phyloP scores from a whole-genome alignment of 2,888 invertebrate species.

The Cyaniris semiargus region DNA sequence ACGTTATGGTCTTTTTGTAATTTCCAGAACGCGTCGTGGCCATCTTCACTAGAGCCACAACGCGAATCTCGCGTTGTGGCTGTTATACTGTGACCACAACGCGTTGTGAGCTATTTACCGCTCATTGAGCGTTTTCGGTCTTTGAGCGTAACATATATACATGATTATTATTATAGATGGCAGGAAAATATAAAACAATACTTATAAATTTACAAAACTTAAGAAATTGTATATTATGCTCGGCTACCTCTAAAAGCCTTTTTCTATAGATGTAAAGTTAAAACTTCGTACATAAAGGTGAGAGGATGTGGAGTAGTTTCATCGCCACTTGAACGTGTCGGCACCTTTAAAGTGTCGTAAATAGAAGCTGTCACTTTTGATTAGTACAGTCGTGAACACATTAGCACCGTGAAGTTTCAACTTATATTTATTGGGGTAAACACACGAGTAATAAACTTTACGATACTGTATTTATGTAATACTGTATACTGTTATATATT shows the following conservation, averaged over 20 bases:
- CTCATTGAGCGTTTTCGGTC: too few species aligned
- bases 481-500: neutral
- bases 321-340: neutral
- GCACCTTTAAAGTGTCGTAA: conserved; percentile 33
- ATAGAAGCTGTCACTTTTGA: conserved; percentile 26
- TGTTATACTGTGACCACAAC: too few species aligned
- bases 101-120: too few species aligned
- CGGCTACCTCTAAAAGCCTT: neutral
- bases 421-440: neutral
- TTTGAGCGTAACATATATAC: too few species aligned
- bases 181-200: neutral
- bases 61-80: too few species aligned
- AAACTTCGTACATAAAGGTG: neutral
- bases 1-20: too few species aligned
- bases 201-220: too few species aligned
- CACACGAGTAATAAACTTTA: too few species aligned
- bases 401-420: neutral
- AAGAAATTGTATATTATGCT: neutral
- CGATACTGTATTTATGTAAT: too few species aligned
- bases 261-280: neutral
- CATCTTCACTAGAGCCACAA: too few species aligned
- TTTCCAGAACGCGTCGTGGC: too few species aligned
- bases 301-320: neutral
- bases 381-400: neutral
- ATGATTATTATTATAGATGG: neutral